A percentile compares a stretch with the other conserved stretches of the same genome.
These are phyloP conservation scores for Sapajus apella DNA, from an alignment of 2,113 vertebrate species.

Conservation along the genomic window DNA sequence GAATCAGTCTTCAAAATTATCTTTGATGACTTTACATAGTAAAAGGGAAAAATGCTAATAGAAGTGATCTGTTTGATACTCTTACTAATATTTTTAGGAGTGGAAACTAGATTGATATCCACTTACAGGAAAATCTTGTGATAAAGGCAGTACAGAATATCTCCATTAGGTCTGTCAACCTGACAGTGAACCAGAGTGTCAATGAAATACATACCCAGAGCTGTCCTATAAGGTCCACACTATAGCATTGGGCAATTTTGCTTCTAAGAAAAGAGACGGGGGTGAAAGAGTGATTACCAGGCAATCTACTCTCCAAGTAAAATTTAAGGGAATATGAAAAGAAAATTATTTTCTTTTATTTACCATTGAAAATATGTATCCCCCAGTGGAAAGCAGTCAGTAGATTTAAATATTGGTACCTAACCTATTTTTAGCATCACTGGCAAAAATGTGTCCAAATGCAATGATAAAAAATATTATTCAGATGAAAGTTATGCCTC, in stretches of 20 bases:
- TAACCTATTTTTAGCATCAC: not conserved
- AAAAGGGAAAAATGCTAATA: not conserved
- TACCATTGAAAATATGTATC: not conserved
- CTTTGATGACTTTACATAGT: not conserved
- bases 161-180: not conserved
- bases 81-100: not conserved
- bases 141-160: not conserved
- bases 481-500: not conserved
- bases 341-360: not conserved
- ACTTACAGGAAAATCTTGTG: not conserved
- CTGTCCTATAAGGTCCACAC: not conserved
- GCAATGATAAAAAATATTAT: not conserved
- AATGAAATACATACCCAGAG: not conserved
- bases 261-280: not conserved
- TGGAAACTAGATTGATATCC: not conserved
- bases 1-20: not conserved
- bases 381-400: not conserved
- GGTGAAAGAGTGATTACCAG: not conserved
- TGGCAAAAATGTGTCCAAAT: not conserved
- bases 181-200: not conserved
- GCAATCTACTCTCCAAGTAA: not conserved
- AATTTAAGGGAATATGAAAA: not conserved
- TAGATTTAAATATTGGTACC: not conserved
- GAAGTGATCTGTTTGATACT: not conserved
- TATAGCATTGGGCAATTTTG: rapidly evolving